phyloP scores from a whole-genome alignment of 2,888 invertebrate species.

The Thymelicus sylvestris region DNA sequence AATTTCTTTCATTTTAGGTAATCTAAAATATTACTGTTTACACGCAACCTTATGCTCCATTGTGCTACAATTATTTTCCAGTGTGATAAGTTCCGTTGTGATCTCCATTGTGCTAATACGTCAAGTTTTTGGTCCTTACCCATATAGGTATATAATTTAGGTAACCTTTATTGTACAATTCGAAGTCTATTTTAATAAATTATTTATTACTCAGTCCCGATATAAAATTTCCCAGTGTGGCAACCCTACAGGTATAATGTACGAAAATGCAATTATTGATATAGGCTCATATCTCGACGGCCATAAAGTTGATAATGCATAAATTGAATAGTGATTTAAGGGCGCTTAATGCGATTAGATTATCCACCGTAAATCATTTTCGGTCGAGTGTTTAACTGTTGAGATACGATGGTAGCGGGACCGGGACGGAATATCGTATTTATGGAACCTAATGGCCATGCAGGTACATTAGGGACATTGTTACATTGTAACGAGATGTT shows the following conservation, averaged over 20 bases:
- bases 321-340: conserved; percentile 36
- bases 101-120: too few species aligned
- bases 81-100: too few species aligned
- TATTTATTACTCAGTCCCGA: neutral
- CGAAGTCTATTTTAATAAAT: too few species aligned
- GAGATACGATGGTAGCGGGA: neutral
- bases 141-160: too few species aligned
- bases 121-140: too few species aligned
- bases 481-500: neutral
- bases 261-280: conserved; percentile 35
- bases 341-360: conserved; percentile 26
- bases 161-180: too few species aligned
- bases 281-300: conserved; percentile 33
- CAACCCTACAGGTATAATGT: conserved; percentile 2
- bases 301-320: conserved; percentile 37
- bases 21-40: too few species aligned
- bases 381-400: conserved; percentile 11
- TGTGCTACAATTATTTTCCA: too few species aligned
- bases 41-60: too few species aligned
- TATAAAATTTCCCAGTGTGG: neutral
- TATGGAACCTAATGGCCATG: neutral
- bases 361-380: conserved; percentile 20
- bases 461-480: neutral
- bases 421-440: neutral
- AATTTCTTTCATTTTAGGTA: too few species aligned